Evolutionary conservation across 2,888 invertebrate species (phyloP).

Genomic region (Clistopyga incitator): DNA sequence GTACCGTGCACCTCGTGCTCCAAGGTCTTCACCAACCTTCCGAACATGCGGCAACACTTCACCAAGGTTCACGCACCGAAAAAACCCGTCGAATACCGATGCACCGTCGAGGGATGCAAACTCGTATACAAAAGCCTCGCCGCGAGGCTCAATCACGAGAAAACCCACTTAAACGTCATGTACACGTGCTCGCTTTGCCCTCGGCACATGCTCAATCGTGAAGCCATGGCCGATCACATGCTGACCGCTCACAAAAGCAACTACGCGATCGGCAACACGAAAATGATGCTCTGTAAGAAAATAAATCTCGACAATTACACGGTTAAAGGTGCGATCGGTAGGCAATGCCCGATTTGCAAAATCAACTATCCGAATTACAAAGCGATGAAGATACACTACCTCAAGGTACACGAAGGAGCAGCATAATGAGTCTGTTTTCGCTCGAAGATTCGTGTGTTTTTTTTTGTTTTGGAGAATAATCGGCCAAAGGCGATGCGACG

Average conservation of each 20-base stretch:
- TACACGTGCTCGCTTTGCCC: constrained; percentile 87
- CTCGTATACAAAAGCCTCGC: constrained; percentile 85
- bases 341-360: constrained; percentile 79
- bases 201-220: constrained; percentile 86
- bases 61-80: constrained; percentile 67
- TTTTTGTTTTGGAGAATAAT: neutral
- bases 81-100: constrained; percentile 60
- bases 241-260: constrained; percentile 84
- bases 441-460: too few relatives aligned
- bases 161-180: constrained; percentile 85
- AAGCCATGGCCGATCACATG: constrained; percentile 86
- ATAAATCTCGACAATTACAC: constrained; percentile 76
- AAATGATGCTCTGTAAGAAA: constrained; percentile 75
- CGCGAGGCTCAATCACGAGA: constrained; percentile 85
- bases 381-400: constrained; percentile 81
- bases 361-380: constrained; percentile 81
- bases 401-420: constrained; percentile 78
- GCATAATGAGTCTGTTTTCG: constrained; percentile 1
- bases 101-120: constrained; percentile 74
- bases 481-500: neutral
- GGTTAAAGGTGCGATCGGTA: constrained; percentile 75
- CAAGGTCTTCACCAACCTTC: constrained; percentile 86
- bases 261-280: constrained; percentile 61
- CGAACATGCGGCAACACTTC: constrained; percentile 86
- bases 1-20: constrained; percentile 85